These are phyloP conservation scores for Oscheius onirici DNA, from an alignment of 2,888 invertebrate species.

Conservation along the genomic window DNA sequence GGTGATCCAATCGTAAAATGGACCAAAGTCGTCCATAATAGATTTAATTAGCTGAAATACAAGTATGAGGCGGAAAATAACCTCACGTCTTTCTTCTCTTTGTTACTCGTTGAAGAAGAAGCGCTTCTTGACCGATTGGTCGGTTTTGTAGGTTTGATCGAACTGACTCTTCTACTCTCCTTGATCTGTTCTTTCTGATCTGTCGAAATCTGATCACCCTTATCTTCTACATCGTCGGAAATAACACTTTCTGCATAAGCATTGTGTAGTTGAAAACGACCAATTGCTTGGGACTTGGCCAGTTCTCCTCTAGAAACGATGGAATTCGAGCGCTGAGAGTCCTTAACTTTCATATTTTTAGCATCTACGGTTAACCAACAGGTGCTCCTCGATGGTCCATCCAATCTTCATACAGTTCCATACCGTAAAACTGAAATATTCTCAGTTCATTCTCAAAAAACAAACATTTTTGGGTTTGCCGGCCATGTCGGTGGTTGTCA, in stretches of 20 bases:
- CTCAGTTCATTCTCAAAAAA: no score
- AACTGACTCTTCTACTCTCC: not conserved
- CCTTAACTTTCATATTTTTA: not conserved
- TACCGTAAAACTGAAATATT: not conserved
- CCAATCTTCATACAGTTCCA: slow-evolving; percentile 18
- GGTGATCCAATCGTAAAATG: slow-evolving; percentile 47
- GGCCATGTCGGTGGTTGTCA: no score
- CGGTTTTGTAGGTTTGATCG: not conserved
- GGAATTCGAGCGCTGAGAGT: slow-evolving; percentile 6
- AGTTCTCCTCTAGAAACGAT: slow-evolving; percentile 1
- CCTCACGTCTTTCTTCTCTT: not conserved
- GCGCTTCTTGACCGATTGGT: not conserved
- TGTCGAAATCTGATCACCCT: not conserved
- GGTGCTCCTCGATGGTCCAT: slow-evolving; percentile 6
- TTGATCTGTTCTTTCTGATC: not conserved
- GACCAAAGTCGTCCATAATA: slow-evolving; percentile 43
- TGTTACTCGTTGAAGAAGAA: not conserved
- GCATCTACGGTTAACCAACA: not conserved
- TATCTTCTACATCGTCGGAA: not conserved
- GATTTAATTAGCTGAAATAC: slow-evolving; percentile 39
- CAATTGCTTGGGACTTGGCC: not conserved
- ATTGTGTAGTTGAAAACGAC: not conserved
- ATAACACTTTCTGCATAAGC: slow-evolving; percentile 18
- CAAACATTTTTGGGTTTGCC: no score
- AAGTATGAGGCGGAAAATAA: not conserved